Percentiles rank a stretch among this genome's conserved stretches.
phyloP scores from a whole-genome alignment of 2,797 vertebrate species.

The Synanceia verrucosa region DNA sequence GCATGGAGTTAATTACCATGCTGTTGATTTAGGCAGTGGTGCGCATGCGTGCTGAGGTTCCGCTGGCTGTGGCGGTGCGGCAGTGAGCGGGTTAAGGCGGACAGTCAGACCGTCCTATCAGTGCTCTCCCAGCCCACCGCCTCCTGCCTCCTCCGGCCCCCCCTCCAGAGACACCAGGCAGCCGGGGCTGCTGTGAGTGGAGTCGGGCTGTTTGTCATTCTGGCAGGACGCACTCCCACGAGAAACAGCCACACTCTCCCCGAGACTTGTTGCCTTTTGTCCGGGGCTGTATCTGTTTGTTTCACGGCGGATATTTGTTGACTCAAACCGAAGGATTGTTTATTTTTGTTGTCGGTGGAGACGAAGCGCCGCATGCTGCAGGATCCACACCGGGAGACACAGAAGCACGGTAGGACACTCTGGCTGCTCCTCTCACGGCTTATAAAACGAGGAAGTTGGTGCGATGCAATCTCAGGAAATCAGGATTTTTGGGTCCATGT shows the following conservation, averaged over 20 bases:
- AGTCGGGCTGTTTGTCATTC: constrained; percentile 77
- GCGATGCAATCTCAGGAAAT: background rate
- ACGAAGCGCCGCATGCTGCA: constrained; percentile 41
- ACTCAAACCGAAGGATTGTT: background rate
- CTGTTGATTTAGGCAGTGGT: too few relatives aligned
- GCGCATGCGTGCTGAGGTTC: background rate
- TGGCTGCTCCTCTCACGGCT: background rate
- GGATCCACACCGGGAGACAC: constrained; percentile 35
- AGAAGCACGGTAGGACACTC: constrained; percentile 54
- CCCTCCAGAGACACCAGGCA: constrained; percentile 25
- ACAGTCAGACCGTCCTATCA: constrained; percentile 73
- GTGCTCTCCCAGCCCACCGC: constrained; percentile 77
- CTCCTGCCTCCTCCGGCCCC: constrained; percentile 41
- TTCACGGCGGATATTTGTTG: constrained; percentile 23
- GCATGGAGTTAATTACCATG: too few relatives aligned
- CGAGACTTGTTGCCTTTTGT: constrained; percentile 48
- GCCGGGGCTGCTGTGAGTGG: constrained; percentile 14
- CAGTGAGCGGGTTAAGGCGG: constrained; percentile 78
- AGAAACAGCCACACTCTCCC: constrained; percentile 55
- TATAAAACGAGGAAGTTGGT: background rate
- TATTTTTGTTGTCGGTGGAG: background rate
- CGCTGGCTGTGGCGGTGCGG: constrained; percentile 30
- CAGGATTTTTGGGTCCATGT: constrained; percentile 13
- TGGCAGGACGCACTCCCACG: constrained; percentile 60
- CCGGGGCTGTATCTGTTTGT: constrained; percentile 9